Conservation (phyloP, 2,888 invertebrate species). For the Rhagophthalmus giganteus region DNA sequence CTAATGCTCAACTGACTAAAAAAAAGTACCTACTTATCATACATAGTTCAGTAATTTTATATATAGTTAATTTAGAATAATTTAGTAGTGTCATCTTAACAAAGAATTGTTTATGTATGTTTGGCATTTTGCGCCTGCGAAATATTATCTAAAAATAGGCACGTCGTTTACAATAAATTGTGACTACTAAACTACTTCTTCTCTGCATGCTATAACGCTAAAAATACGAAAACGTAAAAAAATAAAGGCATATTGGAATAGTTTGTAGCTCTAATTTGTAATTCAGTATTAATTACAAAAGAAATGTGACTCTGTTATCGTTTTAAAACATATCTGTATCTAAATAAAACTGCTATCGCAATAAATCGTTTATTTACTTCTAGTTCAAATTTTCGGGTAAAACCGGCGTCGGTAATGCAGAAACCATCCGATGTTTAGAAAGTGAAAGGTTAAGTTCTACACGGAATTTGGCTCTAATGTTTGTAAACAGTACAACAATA, state of each 20-base stretch:
- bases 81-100: conserved; percentile 3
- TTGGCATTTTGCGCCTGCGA: conserved; percentile 4
- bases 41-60: conserved; percentile 7
- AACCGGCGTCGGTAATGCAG: not conserved
- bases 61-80: conserved; percentile 12
- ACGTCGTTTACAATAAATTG: conserved; percentile 3
- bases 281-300: conserved; percentile 26
- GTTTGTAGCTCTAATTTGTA: conserved; percentile 27
- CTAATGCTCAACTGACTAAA: conserved; percentile 10
- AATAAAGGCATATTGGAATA: conserved; percentile 17
- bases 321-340: conserved; percentile 43
- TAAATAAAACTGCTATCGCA: conserved; percentile 26
- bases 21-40: too few species aligned
- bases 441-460: not conserved
- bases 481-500: conserved; percentile 29
- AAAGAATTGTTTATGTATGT: conserved; percentile 8
- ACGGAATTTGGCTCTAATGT: conserved; percentile 19
- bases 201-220: conserved; percentile 27
- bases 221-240: conserved; percentile 14
- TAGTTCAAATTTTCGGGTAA: too few species aligned
- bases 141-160: conserved; percentile 4
- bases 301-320: conserved; percentile 39
- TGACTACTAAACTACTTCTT: conserved; percentile 15
- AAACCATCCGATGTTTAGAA: not conserved
- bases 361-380: too few species aligned